Percentiles rank a stretch among this genome's conserved stretches.
phyloP scores from a whole-genome alignment of 92 coral and sea anemone genomes.

The Galaxea fascicularis region DNA sequence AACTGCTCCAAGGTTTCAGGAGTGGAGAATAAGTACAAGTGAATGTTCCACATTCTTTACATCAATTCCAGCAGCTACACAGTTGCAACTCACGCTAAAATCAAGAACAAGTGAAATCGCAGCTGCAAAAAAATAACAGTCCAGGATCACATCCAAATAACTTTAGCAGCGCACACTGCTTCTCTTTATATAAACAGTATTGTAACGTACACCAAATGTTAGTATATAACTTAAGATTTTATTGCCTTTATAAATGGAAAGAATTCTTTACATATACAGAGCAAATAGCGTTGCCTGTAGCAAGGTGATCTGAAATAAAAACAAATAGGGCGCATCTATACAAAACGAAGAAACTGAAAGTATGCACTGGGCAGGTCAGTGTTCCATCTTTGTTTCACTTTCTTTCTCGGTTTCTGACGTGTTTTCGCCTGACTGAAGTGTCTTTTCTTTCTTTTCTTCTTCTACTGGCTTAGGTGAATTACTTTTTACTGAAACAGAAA shows the following conservation, averaged over 20 bases:
- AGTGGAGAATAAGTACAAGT: too few relatives aligned
- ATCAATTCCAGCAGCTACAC: too few relatives aligned
- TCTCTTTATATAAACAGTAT: too few relatives aligned
- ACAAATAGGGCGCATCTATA: conserved; percentile 23
- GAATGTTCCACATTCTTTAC: too few relatives aligned
- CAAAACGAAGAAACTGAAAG: conserved; percentile 14
- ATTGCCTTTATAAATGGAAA: conserved; percentile 23
- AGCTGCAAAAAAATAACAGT: too few relatives aligned
- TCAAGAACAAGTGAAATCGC: too few relatives aligned
- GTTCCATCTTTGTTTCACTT: conserved; percentile 61
- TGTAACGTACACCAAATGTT: neutral
- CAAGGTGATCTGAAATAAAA: neutral
- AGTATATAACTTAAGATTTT: conserved; percentile 40
- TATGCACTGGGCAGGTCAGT: conserved; percentile 31
- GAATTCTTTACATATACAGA: conserved; percentile 35
- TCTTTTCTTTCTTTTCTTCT: conserved; percentile 48
- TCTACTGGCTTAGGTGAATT: conserved; percentile 44
- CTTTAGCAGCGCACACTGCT: neutral
- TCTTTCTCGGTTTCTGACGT: conserved; percentile 28
- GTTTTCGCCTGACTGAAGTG: conserved; percentile 45
- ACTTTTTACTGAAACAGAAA: conserved; percentile 29
- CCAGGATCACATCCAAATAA: too few relatives aligned
- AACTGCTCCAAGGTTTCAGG: too few relatives aligned
- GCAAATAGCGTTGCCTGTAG: neutral
- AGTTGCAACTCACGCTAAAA: too few relatives aligned